Evolutionary conservation across 2,113 vertebrate species (phyloP).

Genomic region (Stictonetta naevosa): DNA sequence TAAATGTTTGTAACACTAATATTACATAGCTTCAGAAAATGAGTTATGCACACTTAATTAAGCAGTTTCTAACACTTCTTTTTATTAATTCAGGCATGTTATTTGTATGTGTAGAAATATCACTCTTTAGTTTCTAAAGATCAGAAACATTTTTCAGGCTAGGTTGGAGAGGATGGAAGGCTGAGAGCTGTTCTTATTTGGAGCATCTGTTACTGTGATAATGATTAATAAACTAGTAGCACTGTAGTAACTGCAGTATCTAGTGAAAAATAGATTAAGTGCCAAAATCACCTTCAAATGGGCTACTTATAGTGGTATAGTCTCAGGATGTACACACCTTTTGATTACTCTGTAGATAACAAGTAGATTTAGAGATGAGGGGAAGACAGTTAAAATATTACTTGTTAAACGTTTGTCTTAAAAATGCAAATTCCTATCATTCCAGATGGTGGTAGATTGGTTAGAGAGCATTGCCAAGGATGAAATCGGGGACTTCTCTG

Average conservation of each 20-base stretch:
- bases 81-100: neutral
- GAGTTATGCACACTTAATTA: neutral
- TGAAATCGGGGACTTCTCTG: slow-evolving; percentile 94
- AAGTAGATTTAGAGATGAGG: neutral
- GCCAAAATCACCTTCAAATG: neutral
- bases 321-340: neutral
- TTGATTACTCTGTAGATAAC: neutral
- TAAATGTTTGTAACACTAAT: neutral
- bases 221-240: neutral
- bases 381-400: neutral
- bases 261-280: neutral
- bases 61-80: neutral
- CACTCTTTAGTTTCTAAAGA: neutral
- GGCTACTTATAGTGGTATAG: neutral
- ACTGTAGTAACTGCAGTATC: neutral
- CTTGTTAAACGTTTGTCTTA: neutral
- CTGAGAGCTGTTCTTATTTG: neutral
- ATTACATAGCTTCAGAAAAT: neutral
- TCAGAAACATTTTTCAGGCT: neutral
- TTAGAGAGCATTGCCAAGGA: slow-evolving; percentile 96
- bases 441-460: slow-evolving; percentile 97
- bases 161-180: neutral
- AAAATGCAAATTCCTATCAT: slow-evolving; percentile 33
- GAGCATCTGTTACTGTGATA: neutral
- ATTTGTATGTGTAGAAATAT: neutral